Base-by-base conservation (phyloP, 2,797 vertebrate genomes). In the Sebastes variabilis region DNA sequence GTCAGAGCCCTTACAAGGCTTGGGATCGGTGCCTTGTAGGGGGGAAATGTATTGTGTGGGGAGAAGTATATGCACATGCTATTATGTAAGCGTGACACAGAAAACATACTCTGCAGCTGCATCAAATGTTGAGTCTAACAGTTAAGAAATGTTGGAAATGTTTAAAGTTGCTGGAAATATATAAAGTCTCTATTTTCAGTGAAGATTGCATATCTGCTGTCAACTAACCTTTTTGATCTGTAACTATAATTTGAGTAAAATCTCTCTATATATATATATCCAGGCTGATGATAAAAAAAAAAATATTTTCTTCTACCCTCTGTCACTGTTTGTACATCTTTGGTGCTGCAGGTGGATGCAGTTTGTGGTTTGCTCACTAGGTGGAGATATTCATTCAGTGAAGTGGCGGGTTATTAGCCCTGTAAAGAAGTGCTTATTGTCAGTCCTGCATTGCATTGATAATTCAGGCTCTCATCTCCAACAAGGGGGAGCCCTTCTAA, bases 381-480 rank as follows among this genome's bases (percentile, higher is more conserved):
- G 94, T 95, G 95, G 95, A 36, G 94, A 92, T 94, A 88, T 93
- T 80, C 82, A 90, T 93, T 92, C 93, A 93, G 79, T 62, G 56
- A 90, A 89, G 55, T 18, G 6, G 60, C 24, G 59, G 18, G 9
- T 75, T 54, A 67, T 66, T 12, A 38, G 29, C 8, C 66, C 10
- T 49, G 14, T 75, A 27, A 20, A 76, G 27, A 58, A 24, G n/a
- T 11, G 32, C 66, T 80, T 29, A 36, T 69, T 79, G 24, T 54
- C 0, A 68, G 22, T 42, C 8, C 49, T 56, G 12, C 54, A n/a
- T 46, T 22, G 22, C 30, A 54, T 72, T 66, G 75, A 78, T 52
- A 67, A 82, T 56, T 24, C 61, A 77, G 77, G 22, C 29, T 69
- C 36, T 55, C 49, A 20, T 70, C 32, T 71, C 46, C 14, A 65